phyloP scores from a whole-genome alignment of 1,140 invertebrate genomes.

The Papilio polyxenes region DNA sequence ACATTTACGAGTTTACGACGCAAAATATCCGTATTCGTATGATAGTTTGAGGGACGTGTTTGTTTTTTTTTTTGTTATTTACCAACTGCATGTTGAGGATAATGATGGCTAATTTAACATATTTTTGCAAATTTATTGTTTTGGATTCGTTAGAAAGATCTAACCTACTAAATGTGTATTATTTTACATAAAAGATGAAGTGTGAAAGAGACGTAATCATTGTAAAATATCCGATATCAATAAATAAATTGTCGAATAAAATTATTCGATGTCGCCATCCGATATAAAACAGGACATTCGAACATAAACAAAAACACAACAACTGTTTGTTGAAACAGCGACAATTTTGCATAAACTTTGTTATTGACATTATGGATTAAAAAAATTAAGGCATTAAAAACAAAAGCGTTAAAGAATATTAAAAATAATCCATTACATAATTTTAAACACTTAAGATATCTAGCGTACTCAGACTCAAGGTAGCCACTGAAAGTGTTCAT shows the following conservation, averaged over 20 bases:
- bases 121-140: neutral
- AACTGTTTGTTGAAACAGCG: neutral
- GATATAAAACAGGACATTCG: constrained; percentile 5
- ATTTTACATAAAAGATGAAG: too few species aligned
- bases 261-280: neutral
- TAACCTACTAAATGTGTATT: too few species aligned
- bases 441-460: too few species aligned
- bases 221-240: neutral
- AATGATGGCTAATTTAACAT: neutral
- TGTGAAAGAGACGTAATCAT: neutral
- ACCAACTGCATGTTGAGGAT: neutral
- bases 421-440: too few species aligned
- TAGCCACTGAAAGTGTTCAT: too few species aligned
- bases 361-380: neutral
- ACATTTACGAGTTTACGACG: constrained; percentile 19
- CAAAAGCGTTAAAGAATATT: too few species aligned
- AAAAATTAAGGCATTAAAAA: too few species aligned
- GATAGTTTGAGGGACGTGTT: neutral
- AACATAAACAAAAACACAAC: constrained; percentile 2
- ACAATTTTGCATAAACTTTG: neutral
- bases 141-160: too few species aligned
- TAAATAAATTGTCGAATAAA: neutral
- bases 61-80: neutral
- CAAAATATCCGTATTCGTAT: neutral
- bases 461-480: too few species aligned